Base-by-base conservation (phyloP, 2,888 invertebrate genomes). In the Theretra japonica region DNA sequence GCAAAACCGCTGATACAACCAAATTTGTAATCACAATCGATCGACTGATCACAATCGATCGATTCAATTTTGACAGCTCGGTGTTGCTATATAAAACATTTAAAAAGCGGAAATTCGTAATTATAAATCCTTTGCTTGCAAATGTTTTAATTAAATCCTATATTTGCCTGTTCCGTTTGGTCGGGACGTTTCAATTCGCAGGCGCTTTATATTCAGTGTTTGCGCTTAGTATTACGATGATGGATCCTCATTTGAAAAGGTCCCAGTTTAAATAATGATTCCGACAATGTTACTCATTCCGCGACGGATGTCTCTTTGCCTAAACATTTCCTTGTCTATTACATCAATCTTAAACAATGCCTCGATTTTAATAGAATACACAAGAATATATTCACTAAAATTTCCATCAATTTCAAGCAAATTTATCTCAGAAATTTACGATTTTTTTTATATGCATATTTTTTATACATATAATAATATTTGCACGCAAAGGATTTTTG, bases 241-340 rank as follows among this genome's bases (percentile, higher is more conserved):
- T 50, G 60, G 53, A 62, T 62, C 62, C 56, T 70, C 70, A 70
- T 70, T 70, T 70, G 56, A 30, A 70, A 60, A 60, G 56, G 62
- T 33, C 33, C 33, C 70, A 21, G 30, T 60, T 62, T 59, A 70
- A 41, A 53, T 53, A 53, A 33, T 48, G 53, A 70, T 70, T 56
- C 25, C 30, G 62, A 70, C 62, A 65, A 62, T 60, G 62, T 56
- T 33, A 57, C 60, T 60, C 70, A 70, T 70, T 56, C 33, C 19
- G 30, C 56, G 62, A 23, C 62, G 70, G 70, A 70, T 65, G 62
- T 56, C 23, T 60, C 28, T 56, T 21, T 62, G 62, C 23, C 17
- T 33, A 33, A 56, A 62, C 56, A 65, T 30, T 70, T 56, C 70
- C 65, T 23, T 56, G 33, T 56, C 19, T 53, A 33, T 70, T 70